Evolutionary conservation across 2,797 vertebrate genomes (phyloP).

Genomic region (Scyliorhinus canicula): DNA sequence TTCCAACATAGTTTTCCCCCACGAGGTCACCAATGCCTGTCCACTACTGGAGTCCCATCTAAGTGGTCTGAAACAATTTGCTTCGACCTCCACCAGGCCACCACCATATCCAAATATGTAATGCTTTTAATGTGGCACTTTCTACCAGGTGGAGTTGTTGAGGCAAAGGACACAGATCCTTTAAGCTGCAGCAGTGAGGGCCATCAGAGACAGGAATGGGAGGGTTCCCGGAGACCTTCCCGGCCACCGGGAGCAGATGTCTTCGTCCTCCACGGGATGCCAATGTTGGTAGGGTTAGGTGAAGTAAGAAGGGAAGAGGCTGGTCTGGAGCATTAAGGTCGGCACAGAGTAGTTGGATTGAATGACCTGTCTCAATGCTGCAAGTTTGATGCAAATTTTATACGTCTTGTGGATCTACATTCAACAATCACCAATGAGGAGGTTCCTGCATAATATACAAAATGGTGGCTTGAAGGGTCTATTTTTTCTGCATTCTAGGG

Average conservation of each 20-base stretch:
- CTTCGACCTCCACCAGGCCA: background rate
- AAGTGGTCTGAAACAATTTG: background rate
- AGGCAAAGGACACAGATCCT: background rate
- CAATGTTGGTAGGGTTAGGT: background rate
- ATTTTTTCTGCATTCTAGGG: background rate
- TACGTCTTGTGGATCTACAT: background rate
- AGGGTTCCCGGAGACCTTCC: too few relatives aligned
- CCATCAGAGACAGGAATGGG: background rate
- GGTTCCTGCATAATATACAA: background rate
- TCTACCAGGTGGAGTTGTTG: background rate
- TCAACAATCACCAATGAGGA: background rate
- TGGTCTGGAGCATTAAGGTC: background rate
- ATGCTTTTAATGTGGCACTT: background rate
- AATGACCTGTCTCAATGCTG: background rate
- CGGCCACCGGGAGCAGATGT: too few relatives aligned
- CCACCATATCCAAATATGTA: background rate
- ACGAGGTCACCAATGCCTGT: background rate
- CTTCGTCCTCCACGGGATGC: too few relatives aligned
- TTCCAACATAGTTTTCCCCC: background rate
- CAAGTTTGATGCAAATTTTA: background rate
- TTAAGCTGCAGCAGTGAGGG: background rate
- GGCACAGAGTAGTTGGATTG: background rate
- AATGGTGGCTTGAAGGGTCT: background rate
- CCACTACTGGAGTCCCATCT: background rate
- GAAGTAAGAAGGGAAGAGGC: background rate